These are phyloP conservation scores for Pemphredon lugubris DNA, from an alignment of 2,888 invertebrate species.

Conservation along the genomic window DNA sequence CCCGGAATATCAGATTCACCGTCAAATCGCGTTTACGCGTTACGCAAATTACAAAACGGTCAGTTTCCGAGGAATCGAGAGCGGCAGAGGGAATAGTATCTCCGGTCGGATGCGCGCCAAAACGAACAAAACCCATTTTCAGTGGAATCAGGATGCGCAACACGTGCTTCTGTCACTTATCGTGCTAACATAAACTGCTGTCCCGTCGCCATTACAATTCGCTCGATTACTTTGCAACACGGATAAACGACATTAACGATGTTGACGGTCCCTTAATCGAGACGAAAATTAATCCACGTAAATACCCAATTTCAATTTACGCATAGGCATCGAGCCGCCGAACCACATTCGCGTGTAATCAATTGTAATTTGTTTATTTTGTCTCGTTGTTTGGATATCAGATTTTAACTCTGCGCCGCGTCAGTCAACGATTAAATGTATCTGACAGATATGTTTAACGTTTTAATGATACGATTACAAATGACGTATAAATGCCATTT, in stretches of 20 bases:
- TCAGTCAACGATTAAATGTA: too few species aligned
- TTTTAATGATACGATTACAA: too few species aligned
- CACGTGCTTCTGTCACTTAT: neutral
- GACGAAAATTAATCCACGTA: too few species aligned
- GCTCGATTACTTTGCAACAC: conserved; percentile 19
- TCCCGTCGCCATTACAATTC: conserved; percentile 1
- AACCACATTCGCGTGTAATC: too few species aligned
- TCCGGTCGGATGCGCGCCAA: neutral
- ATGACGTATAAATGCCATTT: too few species aligned
- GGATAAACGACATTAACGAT: neutral
- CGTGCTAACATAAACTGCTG: conserved; percentile 1
- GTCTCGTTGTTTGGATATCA: too few species aligned
- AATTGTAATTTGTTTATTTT: too few species aligned
- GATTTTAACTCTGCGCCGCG: too few species aligned
- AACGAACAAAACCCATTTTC: conserved; percentile 17
- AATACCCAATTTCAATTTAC: too few species aligned
- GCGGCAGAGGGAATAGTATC: neutral
- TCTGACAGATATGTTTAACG: too few species aligned
- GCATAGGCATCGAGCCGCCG: too few species aligned
- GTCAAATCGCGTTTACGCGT: neutral
- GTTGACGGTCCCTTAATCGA: neutral
- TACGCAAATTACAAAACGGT: conserved; percentile 12
- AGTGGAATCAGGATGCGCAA: neutral
- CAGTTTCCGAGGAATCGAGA: conserved; percentile 10
- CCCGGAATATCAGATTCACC: conserved; percentile 13